Conservation (phyloP, 2,797 vertebrate genomes). For the Tenualosa thibaudeaui region DNA sequence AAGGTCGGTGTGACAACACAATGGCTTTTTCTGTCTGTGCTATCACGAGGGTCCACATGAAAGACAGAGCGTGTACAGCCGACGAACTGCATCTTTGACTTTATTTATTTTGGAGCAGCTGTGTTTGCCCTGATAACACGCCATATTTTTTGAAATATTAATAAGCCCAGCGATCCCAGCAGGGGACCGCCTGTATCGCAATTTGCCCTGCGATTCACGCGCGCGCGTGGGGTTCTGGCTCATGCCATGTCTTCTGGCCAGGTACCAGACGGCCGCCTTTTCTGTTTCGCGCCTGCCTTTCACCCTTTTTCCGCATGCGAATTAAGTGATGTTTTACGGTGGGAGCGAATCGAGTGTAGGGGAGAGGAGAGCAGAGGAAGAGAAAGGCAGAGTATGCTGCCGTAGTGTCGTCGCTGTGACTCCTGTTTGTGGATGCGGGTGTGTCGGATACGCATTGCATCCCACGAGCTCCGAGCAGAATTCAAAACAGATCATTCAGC, state of each 20-base stretch:
- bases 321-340: constrained; percentile 32
- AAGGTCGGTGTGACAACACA: constrained; percentile 16
- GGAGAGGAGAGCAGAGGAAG: not conserved
- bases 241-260: constrained; percentile 30
- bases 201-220: constrained; percentile 19
- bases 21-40: constrained; percentile 47
- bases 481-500: constrained; percentile 33
- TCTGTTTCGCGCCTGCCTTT: constrained; percentile 12
- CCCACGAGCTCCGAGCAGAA: constrained; percentile 20
- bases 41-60: constrained; percentile 47
- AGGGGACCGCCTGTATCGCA: constrained; percentile 18
- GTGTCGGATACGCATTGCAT: constrained; percentile 32
- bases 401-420: constrained; percentile 8
- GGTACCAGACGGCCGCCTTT: constrained; percentile 30
- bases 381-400: not conserved
- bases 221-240: not conserved
- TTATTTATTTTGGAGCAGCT: constrained; percentile 62
- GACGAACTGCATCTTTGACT: constrained; percentile 48
- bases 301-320: constrained; percentile 14
- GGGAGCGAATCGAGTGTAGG: constrained; percentile 23
- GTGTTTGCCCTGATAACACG: constrained; percentile 74
- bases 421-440: constrained; percentile 16
- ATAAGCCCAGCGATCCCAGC: constrained; percentile 59
- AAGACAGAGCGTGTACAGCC: constrained; percentile 40
- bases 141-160: constrained; percentile 76